A percentile compares a stretch with the other conserved stretches of the same genome.
Conservation (phyloP, 2,888 invertebrate species). For the Ferdinandea cuprea region DNA sequence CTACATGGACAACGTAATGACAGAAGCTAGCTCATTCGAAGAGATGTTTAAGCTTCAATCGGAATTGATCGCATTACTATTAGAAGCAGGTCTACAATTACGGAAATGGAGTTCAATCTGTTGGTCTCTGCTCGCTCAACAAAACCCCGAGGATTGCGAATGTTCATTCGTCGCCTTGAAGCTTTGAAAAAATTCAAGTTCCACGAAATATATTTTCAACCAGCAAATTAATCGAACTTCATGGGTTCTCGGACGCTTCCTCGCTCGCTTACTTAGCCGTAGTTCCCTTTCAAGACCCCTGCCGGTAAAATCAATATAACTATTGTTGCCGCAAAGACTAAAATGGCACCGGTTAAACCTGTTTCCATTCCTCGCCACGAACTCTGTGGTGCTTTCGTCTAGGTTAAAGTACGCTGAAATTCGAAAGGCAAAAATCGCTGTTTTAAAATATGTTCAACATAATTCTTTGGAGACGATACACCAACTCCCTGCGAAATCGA, state of each 20-base stretch:
- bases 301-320: not conserved
- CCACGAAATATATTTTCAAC: slow-evolving; percentile 11
- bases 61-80: not conserved
- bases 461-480: no score
- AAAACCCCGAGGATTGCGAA: not conserved
- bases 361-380: no score
- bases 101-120: no score
- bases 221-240: slow-evolving; percentile 19
- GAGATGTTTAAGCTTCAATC: not conserved
- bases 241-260: slow-evolving; percentile 18
- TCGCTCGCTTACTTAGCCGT: no score
- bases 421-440: no score
- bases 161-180: not conserved
- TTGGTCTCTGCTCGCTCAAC: not conserved
- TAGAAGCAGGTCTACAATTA: not conserved
- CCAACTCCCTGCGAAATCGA: no score
- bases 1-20: slow-evolving; percentile 71
- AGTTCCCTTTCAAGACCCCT: slow-evolving; percentile 16
- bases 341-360: no score
- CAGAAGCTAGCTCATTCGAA: slow-evolving; percentile 23
- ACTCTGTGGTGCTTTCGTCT: no score
- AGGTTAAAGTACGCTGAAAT: no score
- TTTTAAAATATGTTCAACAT: no score
- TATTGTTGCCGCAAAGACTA: no score
- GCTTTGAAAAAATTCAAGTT: slow-evolving; percentile 5